Conservation (phyloP, 1,140 invertebrate genomes). For the Lasaia peninsularis region DNA sequence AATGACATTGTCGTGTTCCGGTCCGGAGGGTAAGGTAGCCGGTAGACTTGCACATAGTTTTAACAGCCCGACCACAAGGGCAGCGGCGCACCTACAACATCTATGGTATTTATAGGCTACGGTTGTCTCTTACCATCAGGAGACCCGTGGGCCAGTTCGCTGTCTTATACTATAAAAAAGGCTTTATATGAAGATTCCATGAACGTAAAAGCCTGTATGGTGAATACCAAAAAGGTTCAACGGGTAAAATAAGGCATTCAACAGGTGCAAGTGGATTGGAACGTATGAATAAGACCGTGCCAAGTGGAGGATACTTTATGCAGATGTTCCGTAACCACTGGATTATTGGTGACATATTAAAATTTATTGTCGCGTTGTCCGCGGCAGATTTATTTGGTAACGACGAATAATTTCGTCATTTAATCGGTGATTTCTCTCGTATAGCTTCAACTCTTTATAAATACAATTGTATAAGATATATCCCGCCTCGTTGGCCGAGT, state of each 20-base stretch:
- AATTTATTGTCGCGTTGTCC: slow-evolving; percentile 24
- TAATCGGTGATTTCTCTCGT: neutral
- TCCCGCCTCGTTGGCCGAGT: no score
- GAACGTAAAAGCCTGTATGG: slow-evolving; percentile 14
- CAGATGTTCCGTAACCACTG: slow-evolving; percentile 26
- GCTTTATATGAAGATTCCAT: slow-evolving; percentile 23
- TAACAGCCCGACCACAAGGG: no score
- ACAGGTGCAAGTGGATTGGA: slow-evolving; percentile 29
- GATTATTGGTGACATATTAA: slow-evolving; percentile 28
- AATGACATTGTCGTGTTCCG: no score
- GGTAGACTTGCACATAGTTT: no score
- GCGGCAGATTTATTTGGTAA: slow-evolving; percentile 4
- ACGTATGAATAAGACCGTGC: slow-evolving; percentile 27
- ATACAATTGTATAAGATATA: no score
- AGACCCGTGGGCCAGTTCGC: no score
- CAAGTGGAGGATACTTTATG: slow-evolving; percentile 13
- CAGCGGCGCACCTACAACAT: no score
- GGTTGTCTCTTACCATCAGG: no score
- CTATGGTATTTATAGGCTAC: no score
- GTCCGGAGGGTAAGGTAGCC: no score
- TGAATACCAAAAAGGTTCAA: slow-evolving; percentile 24
- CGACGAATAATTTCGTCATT: neutral
- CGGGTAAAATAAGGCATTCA: slow-evolving; percentile 22
- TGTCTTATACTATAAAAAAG: no score
- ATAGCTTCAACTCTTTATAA: no score